Evolutionary conservation across 2,888 invertebrate species (phyloP).

Genomic region (Eupeodes latifasciatus): DNA sequence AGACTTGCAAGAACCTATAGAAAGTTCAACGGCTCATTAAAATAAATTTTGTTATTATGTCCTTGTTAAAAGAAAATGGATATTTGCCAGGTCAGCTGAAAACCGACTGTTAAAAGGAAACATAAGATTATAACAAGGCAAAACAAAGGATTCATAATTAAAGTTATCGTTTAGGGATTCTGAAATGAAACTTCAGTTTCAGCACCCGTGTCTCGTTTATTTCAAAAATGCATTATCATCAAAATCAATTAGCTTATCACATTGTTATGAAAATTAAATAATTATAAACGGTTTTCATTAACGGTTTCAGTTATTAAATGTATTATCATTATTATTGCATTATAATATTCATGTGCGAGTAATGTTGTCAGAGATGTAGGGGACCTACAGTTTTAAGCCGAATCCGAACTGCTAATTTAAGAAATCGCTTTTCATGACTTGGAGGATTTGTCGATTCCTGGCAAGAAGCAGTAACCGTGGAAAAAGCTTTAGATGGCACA

Average conservation of each 20-base stretch:
- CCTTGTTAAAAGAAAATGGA: constrained; percentile 23
- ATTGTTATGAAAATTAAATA: neutral
- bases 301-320: neutral
- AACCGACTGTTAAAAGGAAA: constrained; percentile 21
- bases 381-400: no score
- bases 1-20: constrained; percentile 28
- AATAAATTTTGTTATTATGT: constrained; percentile 33
- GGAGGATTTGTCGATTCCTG: no score
- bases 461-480: no score
- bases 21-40: constrained; percentile 67
- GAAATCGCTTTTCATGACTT: no score
- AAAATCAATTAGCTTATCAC: neutral
- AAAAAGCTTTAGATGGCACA: no score
- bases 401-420: no score
- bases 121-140: constrained; percentile 37
- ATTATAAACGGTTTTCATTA: neutral
- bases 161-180: neutral
- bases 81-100: constrained; percentile 57
- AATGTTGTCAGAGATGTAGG: no score
- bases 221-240: neutral
- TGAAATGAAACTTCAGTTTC: no score
- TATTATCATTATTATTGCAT: no score
- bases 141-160: constrained; percentile 25
- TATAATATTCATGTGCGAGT: no score
- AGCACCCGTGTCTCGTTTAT: no score